Conservation (phyloP, 2,113 vertebrate genomes). For the Pipra filicauda region DNA sequence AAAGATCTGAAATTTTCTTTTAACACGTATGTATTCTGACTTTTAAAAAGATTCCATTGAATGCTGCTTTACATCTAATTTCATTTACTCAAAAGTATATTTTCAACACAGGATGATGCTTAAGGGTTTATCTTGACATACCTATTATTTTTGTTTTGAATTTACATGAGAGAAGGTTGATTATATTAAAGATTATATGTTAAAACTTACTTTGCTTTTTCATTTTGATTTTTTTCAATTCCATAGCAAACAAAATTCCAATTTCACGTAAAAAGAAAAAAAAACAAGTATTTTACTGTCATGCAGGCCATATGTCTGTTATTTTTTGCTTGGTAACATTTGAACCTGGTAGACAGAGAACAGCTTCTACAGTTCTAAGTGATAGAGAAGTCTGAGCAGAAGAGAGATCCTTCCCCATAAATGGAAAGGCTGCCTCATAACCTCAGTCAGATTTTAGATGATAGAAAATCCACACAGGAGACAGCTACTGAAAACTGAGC, state of each 20-base stretch:
- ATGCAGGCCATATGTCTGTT: not conserved
- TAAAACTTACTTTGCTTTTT: not conserved
- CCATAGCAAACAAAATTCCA: not conserved
- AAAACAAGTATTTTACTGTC: not conserved
- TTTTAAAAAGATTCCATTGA: not conserved
- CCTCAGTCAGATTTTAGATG: conserved; percentile 24
- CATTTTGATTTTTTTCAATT: not conserved
- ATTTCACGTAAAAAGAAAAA: not conserved
- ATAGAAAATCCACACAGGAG: not conserved
- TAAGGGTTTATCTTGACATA: not conserved
- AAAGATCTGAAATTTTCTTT: not conserved
- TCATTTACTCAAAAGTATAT: not conserved
- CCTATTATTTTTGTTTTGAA: not conserved
- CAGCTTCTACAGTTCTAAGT: not conserved
- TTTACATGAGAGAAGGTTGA: not conserved
- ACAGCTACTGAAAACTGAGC: conserved; percentile 41
- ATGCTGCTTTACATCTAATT: not conserved
- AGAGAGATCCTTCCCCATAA: not conserved
- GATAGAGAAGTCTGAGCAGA: not conserved
- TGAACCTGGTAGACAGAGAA: not conserved
- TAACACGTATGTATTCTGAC: not conserved
- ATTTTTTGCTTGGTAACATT: not conserved
- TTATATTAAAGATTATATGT: not conserved
- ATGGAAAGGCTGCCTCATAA: not conserved
- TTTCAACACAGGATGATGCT: not conserved